Percentiles rank a stretch among this genome's conserved stretches.
Conservation (phyloP, 2,797 vertebrate species). For the Falco novaeseelandiae region DNA sequence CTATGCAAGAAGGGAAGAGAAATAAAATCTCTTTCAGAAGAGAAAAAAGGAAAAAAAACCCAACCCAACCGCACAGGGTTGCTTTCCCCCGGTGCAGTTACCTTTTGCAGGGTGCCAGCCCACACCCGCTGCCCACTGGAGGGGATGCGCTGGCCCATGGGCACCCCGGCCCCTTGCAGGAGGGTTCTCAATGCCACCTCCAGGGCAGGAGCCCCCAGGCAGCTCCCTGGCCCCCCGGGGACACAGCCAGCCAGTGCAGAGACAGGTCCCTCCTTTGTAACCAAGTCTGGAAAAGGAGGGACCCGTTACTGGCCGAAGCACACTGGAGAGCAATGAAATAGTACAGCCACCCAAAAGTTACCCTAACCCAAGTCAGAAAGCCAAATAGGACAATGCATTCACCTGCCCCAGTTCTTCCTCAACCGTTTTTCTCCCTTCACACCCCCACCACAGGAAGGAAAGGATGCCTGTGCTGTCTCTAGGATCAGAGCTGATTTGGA, state of each 20-base stretch:
- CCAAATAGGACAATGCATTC: background rate
- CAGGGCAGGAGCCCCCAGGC: too few relatives aligned
- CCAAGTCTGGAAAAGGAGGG: rapidly evolving
- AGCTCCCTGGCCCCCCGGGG: too few relatives aligned
- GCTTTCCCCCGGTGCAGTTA: too few relatives aligned
- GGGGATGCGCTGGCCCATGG: background rate
- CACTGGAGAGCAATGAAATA: background rate
- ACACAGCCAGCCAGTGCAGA: background rate
- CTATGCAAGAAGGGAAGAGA: background rate
- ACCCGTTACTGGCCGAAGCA: background rate
- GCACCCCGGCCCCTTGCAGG: too few relatives aligned
- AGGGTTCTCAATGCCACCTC: background rate
- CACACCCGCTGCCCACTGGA: too few relatives aligned
- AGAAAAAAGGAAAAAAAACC: background rate
- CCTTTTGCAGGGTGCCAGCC: too few relatives aligned
- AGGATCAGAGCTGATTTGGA: background rate
- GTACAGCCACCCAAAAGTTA: background rate
- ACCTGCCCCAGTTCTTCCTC: background rate
- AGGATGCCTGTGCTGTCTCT: background rate
- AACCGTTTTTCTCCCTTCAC: background rate
- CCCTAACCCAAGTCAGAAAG: background rate
- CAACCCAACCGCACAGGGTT: rapidly evolving
- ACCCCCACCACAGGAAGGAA: too few relatives aligned
- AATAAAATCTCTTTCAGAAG: background rate
- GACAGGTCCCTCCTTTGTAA: background rate